Evolutionary conservation across 2,113 vertebrate genomes (phyloP).

Genomic region (human (Homo sapiens)): GRCh38 chr1:88568001-88568500

Average conservation of each 20-base stretch:
- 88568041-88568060: constrained; percentile 1
- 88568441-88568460: too few relatives aligned
- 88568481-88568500: too few relatives aligned
- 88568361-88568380: neutral
- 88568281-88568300: neutral
- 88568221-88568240: neutral
- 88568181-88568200: neutral
- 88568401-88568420: neutral
- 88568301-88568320: neutral
- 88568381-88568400: neutral
- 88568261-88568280: neutral
- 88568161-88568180: neutral
- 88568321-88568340: constrained; percentile 29
- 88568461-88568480: too few relatives aligned
- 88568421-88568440: too few relatives aligned
- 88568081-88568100: neutral
- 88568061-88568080: neutral
- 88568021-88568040: neutral
- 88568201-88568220: neutral
- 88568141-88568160: neutral
- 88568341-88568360: neutral
- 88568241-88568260: neutral
- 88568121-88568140: neutral
- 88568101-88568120: neutral
- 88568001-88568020: neutral